phyloP scores from a whole-genome alignment of 2,113 vertebrate species.

The Hypocryptadius cinnamomeus region DNA sequence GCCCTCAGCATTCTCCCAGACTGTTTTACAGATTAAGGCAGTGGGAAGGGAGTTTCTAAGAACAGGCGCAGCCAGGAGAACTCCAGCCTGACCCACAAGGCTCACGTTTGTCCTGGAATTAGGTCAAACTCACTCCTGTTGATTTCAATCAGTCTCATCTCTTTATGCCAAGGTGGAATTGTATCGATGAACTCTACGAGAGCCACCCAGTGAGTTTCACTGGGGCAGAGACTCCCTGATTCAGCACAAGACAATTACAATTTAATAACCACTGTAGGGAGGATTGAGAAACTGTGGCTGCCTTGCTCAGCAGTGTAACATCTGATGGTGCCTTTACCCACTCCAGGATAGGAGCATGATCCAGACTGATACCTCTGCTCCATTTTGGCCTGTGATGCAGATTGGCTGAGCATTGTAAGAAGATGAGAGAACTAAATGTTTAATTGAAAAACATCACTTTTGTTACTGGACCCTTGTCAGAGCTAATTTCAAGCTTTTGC shows the following conservation, averaged over 20 bases:
- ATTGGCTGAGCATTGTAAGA: background rate
- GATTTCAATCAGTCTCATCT: background rate
- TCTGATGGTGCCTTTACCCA: background rate
- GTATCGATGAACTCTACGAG: background rate
- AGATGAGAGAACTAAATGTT: background rate
- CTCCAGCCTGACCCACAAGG: background rate
- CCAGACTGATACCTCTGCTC: background rate
- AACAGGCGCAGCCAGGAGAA: background rate
- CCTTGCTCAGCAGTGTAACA: constrained; percentile 4
- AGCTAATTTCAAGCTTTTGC: background rate
- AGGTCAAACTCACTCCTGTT: background rate
- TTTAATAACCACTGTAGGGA: constrained; percentile 36
- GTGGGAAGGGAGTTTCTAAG: constrained; percentile 5
- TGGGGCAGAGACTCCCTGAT: constrained; percentile 29
- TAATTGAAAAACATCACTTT: background rate
- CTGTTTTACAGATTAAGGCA: background rate
- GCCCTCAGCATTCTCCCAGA: background rate
- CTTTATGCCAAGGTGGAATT: background rate
- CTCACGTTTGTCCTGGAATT: background rate
- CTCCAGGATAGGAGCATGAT: background rate
- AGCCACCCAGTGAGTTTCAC: constrained; percentile 43
- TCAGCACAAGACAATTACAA: constrained; percentile 32
- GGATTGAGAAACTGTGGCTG: constrained; percentile 40
- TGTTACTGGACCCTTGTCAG: background rate
- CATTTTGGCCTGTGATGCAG: accelerated